Percentiles rank a stretch among this genome's conserved stretches.
phyloP scores from a whole-genome alignment of 2,888 invertebrate species.

The Onthophagus sagittarius region DNA sequence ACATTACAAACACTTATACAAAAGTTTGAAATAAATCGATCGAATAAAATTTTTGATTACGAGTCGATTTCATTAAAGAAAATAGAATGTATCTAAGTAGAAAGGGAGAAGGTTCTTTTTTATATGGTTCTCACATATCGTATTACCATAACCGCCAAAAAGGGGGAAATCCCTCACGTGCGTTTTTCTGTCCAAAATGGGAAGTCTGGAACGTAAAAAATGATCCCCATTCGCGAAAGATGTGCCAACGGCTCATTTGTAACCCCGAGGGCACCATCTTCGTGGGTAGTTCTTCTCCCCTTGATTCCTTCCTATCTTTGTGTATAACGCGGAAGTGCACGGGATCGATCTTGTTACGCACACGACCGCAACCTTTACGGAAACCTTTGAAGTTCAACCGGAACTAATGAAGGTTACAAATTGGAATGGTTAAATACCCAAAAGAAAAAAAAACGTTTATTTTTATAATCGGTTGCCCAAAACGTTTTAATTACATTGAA shows the following conservation, averaged over 20 bases:
- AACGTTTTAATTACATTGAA: background rate
- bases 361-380: background rate
- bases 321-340: too few species aligned
- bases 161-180: constrained; percentile 20
- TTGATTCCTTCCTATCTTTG: background rate
- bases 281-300: constrained; percentile 11
- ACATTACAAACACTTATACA: too few species aligned
- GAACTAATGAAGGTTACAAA: too few species aligned
- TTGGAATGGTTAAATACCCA: too few species aligned
- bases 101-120: background rate
- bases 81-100: too few species aligned
- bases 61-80: too few species aligned
- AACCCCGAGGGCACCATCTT: constrained; percentile 24
- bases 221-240: constrained; percentile 24
- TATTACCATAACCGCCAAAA: constrained; percentile 19
- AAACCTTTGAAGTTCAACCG: background rate
- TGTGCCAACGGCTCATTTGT: constrained; percentile 27
- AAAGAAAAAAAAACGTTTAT: too few species aligned
- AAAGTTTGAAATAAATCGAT: too few species aligned
- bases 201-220: constrained; percentile 25
- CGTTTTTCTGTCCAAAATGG: constrained; percentile 7
- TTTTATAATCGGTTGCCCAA: background rate
- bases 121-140: constrained; percentile 21
- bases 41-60: too few species aligned
- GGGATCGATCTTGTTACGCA: too few species aligned